A percentile compares a stretch with the other conserved stretches of the same genome.
phyloP scores from a whole-genome alignment of 2,888 invertebrate species.

The Noctua comes region DNA sequence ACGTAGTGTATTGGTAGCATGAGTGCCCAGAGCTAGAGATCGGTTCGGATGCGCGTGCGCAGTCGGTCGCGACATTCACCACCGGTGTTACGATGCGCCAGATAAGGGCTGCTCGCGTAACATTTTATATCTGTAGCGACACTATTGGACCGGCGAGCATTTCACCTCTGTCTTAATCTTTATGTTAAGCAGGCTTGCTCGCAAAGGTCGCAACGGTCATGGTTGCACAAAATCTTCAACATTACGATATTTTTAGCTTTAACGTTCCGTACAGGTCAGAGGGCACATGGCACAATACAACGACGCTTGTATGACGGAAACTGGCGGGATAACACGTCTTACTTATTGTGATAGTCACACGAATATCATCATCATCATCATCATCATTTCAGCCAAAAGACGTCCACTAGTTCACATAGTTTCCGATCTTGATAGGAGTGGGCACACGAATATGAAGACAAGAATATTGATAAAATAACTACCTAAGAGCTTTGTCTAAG shows the following conservation, averaged over 20 bases:
- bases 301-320: neutral
- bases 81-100: neutral
- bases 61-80: neutral
- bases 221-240: neutral
- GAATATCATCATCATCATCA: no score
- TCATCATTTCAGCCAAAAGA: no score
- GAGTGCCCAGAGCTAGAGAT: neutral
- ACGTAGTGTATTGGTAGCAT: neutral
- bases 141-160: neutral
- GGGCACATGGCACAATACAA: neutral
- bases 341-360: neutral
- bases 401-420: no score
- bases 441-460: neutral
- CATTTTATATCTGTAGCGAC: neutral
- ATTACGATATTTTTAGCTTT: constrained; percentile 10
- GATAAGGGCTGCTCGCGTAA: neutral
- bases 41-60: neutral
- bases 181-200: neutral
- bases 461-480: neutral
- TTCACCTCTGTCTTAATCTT: neutral
- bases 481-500: neutral
- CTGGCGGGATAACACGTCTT: neutral
- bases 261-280: constrained; percentile 7
- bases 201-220: neutral
- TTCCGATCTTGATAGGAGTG: no score